Evolutionary conservation across 2,113 vertebrate genomes (phyloP), one percentile per base, ranked within the genome.

Genomic region (Rousettus leschenaultii): DNA sequence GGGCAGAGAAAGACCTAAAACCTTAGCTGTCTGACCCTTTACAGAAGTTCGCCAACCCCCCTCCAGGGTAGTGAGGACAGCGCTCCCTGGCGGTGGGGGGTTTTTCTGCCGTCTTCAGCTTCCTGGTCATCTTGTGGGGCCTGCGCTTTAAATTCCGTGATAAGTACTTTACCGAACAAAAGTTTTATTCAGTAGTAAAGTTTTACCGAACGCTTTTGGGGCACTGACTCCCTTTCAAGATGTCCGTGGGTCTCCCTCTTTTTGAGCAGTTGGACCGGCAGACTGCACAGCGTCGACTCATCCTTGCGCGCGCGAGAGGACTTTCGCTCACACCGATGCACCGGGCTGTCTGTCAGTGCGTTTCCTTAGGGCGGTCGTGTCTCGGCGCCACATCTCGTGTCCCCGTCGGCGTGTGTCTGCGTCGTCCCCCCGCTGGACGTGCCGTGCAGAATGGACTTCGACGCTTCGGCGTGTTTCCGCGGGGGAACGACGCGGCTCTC

Each of bases 381-480:
- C n/a, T 40, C 26, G 33, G 1, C 43, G 18, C 13, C 30, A 55
- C 35, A 40, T 14, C 15, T 7, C 22, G 30, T 8, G 55, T 26
- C 28, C 77, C 24, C 22, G 5, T 61, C 21, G 3, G 35, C 18
- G 4, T 35, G 40, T 15, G 83, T 18, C 16, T 16, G 53, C 55
- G 12, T 83, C 9, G 43, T 43, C 8, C 57, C 14, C 13, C 26
- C 24, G 3, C 2, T 53, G 28, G 21, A 1, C 43, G 22, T 14
- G 5, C 70, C 26, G 0, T 11, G 2, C 3, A 3, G 68, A 33
- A 14, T 2, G 30, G 55, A 16, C 5, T 13, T 24, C 0, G 78
- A 21, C 3, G 48, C 9, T 57, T 19, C 26, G 3, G 30, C 15
- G 15, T 3, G 28, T n/a, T 6, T 14, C 80, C 26, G 70, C 55